A percentile compares a stretch with the other conserved stretches of the same genome.
Conservation (phyloP, 1,140 invertebrate species). For the Camponotus pennsylvanicus region DNA sequence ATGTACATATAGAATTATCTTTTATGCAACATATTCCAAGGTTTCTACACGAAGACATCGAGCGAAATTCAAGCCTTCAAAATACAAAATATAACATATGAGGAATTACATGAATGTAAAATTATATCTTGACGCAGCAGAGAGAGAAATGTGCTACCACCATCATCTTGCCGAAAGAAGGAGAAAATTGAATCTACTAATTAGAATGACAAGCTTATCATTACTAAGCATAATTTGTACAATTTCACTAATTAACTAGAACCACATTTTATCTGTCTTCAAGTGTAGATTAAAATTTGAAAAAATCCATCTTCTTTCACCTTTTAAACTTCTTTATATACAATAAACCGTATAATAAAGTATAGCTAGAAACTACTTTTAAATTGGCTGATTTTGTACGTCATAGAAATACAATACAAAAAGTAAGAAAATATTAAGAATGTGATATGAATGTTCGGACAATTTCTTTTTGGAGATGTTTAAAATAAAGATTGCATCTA, state of each 20-base stretch:
- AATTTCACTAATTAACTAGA: background rate
- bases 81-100: constrained; percentile 36
- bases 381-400: background rate
- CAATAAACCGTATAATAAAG: background rate
- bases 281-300: background rate
- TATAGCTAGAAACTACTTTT: background rate
- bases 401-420: background rate
- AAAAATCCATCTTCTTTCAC: background rate
- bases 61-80: constrained; percentile 63
- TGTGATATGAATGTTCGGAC: constrained; percentile 5
- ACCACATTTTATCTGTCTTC: background rate
- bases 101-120: constrained; percentile 49
- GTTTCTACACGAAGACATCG: constrained; percentile 50
- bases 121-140: constrained; percentile 56
- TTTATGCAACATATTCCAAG: background rate
- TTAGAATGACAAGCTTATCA: background rate
- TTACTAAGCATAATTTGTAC: background rate
- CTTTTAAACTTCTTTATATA: background rate
- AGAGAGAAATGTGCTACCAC: background rate
- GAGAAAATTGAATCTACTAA: background rate
- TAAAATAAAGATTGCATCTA: background rate
- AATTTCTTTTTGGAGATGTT: background rate
- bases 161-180: constrained; percentile 1
- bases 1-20: no score
- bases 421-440: constrained; percentile 16